Evolutionary conservation across 2,888 invertebrate species (phyloP), one percentile per base, ranked within the genome.

Genomic region (Apantesis nais): DNA sequence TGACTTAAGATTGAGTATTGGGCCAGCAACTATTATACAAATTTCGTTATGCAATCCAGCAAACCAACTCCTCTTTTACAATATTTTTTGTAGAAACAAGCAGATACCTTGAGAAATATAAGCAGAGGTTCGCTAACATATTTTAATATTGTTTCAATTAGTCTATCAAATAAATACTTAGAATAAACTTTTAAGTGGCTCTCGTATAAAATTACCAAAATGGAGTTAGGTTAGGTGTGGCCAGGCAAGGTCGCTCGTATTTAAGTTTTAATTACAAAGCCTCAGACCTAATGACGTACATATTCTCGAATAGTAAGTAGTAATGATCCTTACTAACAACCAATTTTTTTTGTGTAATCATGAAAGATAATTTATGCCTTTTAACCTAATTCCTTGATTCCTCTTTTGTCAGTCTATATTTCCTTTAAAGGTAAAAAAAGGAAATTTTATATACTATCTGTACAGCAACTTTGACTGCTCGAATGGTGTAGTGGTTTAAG

Each of bases 251-350:
- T 55, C 7, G 12, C 25, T 25, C 14, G 14, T 29, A 52, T n/a
- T 52, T 52, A 52, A 52, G 48, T 52, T 52, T 52, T 52, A 52
- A 11, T 52, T n/a, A 52, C 48, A 52, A 52, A n/a, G 48, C 48
- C 48, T 52, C 9, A n/a, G 48, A n/a, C 48, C n/a, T 52, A n/a
- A 52, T 22, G 48, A 22, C n/a, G 22, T n/a, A n/a, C 48, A 52
- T 52, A 52, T 11, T 52, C n/a, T 11, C 48, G n/a, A 52, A 22
- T 52, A 52, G 9, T 52, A 11, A 52, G 48, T n/a, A 52, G 14
- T 5, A 25, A 12, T 25, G 25, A 55, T 55, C 25, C 19, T 22
- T 22, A 48, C 48, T 48, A 48, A 22, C 55, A 25, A 25, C 25
- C 12, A 55, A 55, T 55, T 55, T 14, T 55, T n/a, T 48, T 55